These are phyloP conservation scores for Saturnia japonica DNA, from an alignment of 2,888 invertebrate genomes.

Conservation along the genomic window DNA sequence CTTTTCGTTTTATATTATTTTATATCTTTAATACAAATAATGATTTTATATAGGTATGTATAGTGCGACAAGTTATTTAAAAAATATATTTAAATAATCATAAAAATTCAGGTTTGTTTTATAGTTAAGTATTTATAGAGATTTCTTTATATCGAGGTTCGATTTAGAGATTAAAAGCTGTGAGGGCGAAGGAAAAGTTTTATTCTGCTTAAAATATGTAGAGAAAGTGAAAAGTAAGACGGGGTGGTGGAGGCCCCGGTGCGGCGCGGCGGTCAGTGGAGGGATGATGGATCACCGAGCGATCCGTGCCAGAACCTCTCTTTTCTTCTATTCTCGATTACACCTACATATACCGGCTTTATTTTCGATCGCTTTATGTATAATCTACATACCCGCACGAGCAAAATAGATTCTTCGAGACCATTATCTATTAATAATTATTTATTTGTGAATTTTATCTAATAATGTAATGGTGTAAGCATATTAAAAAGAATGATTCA, in stretches of 20 bases:
- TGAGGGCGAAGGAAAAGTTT: constrained; percentile 74
- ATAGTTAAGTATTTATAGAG: constrained; percentile 70
- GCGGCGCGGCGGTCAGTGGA: constrained; percentile 70
- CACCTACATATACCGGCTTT: constrained; percentile 61
- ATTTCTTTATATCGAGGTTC: constrained; percentile 20
- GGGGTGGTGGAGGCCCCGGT: constrained; percentile 50
- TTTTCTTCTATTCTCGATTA: constrained; percentile 75
- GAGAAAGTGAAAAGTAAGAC: constrained; percentile 81
- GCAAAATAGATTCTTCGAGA: neutral
- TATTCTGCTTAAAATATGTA: constrained; percentile 82
- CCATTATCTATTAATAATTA: neutral
- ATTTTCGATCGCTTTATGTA: constrained; percentile 19
- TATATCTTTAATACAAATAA: neutral
- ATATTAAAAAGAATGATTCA: no score
- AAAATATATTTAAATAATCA: neutral
- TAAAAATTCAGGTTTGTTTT: neutral
- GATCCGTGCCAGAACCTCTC: constrained; percentile 58
- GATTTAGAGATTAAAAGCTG: constrained; percentile 21
- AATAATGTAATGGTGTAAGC: no score
- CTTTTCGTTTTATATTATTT: no score
- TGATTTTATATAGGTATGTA: neutral
- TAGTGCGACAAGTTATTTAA: neutral
- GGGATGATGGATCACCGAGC: constrained; percentile 81
- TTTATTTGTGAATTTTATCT: no score
- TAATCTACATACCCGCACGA: neutral